Conservation (phyloP, 2,888 invertebrate genomes). For the Mantis religiosa region DNA sequence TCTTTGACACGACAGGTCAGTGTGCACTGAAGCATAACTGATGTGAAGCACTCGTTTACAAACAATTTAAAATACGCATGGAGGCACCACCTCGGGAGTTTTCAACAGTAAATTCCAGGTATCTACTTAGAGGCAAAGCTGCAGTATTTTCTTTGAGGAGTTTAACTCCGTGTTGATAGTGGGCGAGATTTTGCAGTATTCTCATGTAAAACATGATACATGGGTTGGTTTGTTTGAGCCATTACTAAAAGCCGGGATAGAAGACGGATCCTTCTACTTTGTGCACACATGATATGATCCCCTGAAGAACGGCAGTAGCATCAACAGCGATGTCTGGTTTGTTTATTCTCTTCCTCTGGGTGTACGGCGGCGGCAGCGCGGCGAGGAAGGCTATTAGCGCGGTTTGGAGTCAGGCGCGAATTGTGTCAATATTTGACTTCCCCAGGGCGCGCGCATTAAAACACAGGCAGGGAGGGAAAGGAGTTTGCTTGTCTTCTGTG, state of each 20-base stretch:
- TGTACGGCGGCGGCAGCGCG: not conserved
- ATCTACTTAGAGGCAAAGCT: no score
- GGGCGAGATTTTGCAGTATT: not conserved
- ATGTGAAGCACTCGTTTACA: no score
- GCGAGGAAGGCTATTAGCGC: constrained; percentile 30
- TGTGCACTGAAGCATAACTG: no score
- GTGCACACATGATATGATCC: not conserved
- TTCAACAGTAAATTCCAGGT: no score
- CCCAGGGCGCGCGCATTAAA: constrained; percentile 30
- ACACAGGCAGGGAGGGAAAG: constrained; percentile 25
- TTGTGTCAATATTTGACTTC: constrained; percentile 32
- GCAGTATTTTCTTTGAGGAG: not conserved
- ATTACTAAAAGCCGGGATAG: not conserved
- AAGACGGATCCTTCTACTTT: not conserved
- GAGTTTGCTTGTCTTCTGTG: constrained; percentile 28
- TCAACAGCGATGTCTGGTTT: not conserved
- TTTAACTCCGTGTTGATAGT: not conserved
- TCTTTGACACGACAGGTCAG: no score
- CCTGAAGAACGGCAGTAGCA: not conserved
- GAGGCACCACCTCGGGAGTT: no score
- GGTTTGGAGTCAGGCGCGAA: constrained; percentile 30
- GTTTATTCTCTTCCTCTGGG: not conserved
- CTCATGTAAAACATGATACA: not conserved
- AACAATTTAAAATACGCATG: no score
- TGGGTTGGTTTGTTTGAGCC: not conserved